Percentiles rank a stretch among this genome's conserved stretches.
Conservation (phyloP, 2,113 vertebrate species). For the Heliornis fulica region DNA sequence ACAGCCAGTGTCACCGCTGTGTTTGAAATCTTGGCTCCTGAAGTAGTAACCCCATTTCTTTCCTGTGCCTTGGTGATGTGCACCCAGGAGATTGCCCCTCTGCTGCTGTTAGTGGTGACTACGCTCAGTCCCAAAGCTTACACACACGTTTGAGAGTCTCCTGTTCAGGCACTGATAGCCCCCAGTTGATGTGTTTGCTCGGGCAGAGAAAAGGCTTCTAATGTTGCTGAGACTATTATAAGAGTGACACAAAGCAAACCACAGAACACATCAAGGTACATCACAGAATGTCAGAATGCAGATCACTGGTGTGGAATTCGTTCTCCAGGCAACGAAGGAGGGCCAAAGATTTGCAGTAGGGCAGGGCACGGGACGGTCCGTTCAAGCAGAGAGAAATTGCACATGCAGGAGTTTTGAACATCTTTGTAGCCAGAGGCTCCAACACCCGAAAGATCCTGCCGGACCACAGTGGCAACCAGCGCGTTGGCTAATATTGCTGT, state of each 20-base stretch:
- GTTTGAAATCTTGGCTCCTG: not conserved
- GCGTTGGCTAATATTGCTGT: not conserved
- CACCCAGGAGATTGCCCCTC: not conserved
- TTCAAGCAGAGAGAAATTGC: not conserved
- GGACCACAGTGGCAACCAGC: not conserved
- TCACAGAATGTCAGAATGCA: constrained; percentile 26
- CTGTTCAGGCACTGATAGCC: constrained; percentile 8
- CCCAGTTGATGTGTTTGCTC: constrained; percentile 25
- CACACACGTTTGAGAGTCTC: not conserved
- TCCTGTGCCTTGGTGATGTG: not conserved
- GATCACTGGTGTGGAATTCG: not conserved
- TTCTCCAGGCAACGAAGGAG: not conserved
- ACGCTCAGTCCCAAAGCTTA: not conserved
- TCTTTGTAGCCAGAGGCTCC: not conserved
- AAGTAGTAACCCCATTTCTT: not conserved
- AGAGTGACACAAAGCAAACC: constrained; percentile 4
- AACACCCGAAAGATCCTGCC: not conserved
- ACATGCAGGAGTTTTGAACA: not conserved
- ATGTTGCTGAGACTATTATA: not conserved
- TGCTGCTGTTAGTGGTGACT: not conserved
- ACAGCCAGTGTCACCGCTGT: not conserved
- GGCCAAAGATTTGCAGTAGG: constrained; percentile 29
- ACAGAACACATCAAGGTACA: not conserved
- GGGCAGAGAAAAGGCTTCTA: constrained; percentile 16
- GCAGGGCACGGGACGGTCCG: not conserved